Evolutionary conservation across 1,140 invertebrate genomes (phyloP).

Genomic region (Aethina tumida): DNA sequence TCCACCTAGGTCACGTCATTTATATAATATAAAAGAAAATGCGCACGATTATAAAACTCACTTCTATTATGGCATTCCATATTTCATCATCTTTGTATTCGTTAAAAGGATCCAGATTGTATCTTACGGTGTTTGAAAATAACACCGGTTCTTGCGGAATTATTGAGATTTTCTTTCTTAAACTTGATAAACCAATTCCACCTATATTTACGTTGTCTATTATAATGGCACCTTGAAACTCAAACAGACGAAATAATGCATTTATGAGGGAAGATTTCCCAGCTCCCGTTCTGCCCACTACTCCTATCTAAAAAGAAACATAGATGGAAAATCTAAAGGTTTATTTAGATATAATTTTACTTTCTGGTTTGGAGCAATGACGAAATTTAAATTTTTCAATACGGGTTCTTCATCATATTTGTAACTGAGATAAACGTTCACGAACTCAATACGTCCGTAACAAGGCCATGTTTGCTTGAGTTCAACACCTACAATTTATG

Average conservation of each 20-base stretch:
- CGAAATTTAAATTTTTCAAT: constrained; percentile 53
- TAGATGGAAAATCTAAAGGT: not conserved
- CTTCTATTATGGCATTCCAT: constrained; percentile 54
- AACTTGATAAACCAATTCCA: no score
- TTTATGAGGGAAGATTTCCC: constrained; percentile 72
- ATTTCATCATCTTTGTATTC: constrained; percentile 47
- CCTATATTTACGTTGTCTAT: constrained; percentile 64
- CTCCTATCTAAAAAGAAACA: constrained; percentile 44
- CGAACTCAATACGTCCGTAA: constrained; percentile 41
- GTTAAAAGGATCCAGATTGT: constrained; percentile 76
- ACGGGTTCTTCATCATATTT: constrained; percentile 48
- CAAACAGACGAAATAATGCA: constrained; percentile 54
- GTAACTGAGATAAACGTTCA: constrained; percentile 56
- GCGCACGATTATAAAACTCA: no score
- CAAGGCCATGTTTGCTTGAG: constrained; percentile 16
- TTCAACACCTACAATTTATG: constrained; percentile 5
- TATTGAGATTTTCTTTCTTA: constrained; percentile 63
- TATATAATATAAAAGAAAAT: no score
- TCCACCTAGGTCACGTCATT: no score
- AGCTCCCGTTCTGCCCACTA: constrained; percentile 65
- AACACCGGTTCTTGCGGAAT: constrained; percentile 77
- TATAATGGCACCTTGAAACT: constrained; percentile 54
- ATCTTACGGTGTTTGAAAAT: constrained; percentile 64
- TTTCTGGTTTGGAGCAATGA: constrained; percentile 54
- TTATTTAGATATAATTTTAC: constrained; percentile 22